phyloP scores from a whole-genome alignment of 2,113 vertebrate genomes.

The Narcine bancroftii region DNA sequence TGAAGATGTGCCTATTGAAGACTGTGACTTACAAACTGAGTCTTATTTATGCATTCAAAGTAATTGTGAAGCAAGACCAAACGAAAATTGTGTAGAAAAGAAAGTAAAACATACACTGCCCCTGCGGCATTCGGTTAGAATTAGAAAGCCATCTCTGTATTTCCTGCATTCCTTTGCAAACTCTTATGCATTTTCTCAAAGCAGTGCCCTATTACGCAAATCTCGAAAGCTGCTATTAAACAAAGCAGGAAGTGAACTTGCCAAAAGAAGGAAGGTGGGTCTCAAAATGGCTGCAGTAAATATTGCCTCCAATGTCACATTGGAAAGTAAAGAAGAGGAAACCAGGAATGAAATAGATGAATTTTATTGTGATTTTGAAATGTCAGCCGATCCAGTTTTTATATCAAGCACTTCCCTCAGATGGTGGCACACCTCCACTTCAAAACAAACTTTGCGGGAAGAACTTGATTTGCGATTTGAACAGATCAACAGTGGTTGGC shows the following conservation, averaged over 20 bases:
- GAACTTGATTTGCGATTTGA: conserved; percentile 76
- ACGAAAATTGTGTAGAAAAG: conserved; percentile 26
- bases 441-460: conserved; percentile 68
- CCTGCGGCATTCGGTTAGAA: conserved; percentile 70
- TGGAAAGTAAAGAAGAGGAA: conserved; percentile 44
- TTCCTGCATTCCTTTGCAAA: conserved; percentile 75
- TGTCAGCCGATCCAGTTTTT: conserved; percentile 72
- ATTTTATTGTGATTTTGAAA: conserved; percentile 50
- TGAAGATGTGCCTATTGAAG: not conserved
- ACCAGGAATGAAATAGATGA: conserved; percentile 48
- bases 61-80: conserved; percentile 14
- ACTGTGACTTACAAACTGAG: not conserved
- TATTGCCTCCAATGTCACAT: conserved; percentile 47
- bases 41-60: not conserved
- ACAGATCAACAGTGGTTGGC: conserved; percentile 81
- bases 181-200: conserved; percentile 67
- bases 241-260: conserved; percentile 59
- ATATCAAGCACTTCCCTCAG: conserved; percentile 62
- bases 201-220: conserved; percentile 69
- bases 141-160: conserved; percentile 73
- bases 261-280: conserved; percentile 53
- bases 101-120: conserved; percentile 49
- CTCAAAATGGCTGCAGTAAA: conserved; percentile 51
- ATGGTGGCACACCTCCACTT: conserved; percentile 81
- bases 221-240: conserved; percentile 72